Base-by-base conservation (phyloP, 2,888 invertebrate species). In the Thalpophila matura region DNA sequence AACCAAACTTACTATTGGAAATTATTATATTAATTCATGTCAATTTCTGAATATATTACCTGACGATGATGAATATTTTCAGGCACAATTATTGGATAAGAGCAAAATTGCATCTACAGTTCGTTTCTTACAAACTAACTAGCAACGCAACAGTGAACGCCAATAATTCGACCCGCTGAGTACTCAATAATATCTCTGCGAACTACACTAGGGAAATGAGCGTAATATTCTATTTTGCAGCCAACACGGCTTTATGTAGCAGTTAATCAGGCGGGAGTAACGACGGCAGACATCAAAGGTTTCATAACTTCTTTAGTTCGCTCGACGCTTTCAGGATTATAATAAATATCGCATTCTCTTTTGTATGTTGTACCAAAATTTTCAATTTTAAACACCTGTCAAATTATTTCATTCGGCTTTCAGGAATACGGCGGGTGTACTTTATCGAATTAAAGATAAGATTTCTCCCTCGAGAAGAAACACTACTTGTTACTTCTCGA, bases 231-330 rank as follows among this genome's bases (percentile, higher is more conserved):
- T 51, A 71, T 78, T 58, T 69, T 46, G 27, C 53, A 59, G 27
- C 18, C 40, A 49, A 57, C 63, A 54, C 54, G 27, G 73, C 49
- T 59, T 77, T 66, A 62, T 58, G 46, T 46, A 40, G 43, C 42
- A 72, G 62, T 77, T 76, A 80, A 80, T 77, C 77, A 77, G 47
- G 53, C 61, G 63, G 31, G 67, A 73, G 78, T 77, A 80, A 77
- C 50, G 77, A 57, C 50, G 43, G 35, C 38, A 76, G 66, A 62
- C 63, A 80, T 77, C 76, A 77, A 80, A 77, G 68, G 68, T 65
- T 75, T 72, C 73, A 72, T 77, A 56, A 76, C 70, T 71, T 71
- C 77, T 71, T 64, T 56, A 63, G 47, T 56, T 6, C n/a, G 27
- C 35, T 37, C 60, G 20, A 38, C 47, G 40, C 50, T 56, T 35